Conservation (phyloP, 1,140 invertebrate species). For the Anoplophora glabripennis region DNA sequence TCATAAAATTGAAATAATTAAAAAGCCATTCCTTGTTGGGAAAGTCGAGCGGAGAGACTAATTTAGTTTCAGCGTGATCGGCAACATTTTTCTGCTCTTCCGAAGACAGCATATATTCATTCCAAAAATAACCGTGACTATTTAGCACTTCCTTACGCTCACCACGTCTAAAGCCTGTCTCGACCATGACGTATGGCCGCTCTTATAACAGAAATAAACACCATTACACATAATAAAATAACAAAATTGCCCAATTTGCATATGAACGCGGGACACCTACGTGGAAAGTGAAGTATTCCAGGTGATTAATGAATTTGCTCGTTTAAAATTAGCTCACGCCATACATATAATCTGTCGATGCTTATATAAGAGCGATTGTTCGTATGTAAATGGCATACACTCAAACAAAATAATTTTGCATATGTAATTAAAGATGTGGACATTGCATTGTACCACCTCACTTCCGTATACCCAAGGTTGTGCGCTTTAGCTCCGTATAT, state of each 20-base stretch:
- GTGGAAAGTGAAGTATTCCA: neutral
- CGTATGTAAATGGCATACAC: constrained; percentile 2
- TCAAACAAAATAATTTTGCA: constrained; percentile 11
- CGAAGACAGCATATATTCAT: too few relatives aligned
- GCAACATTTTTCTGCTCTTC: too few relatives aligned
- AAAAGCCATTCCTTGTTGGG: too few relatives aligned
- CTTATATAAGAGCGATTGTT: constrained; percentile 10
- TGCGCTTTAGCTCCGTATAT: neutral
- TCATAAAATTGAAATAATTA: too few relatives aligned
- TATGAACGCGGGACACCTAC: constrained; percentile 5
- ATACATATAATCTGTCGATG: neutral
- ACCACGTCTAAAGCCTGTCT: too few relatives aligned
- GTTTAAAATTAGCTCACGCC: neutral
- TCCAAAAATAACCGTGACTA: too few relatives aligned
- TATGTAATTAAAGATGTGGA: constrained; percentile 8
- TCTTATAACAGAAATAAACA: too few relatives aligned
- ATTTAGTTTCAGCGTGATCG: too few relatives aligned
- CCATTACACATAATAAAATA: neutral
- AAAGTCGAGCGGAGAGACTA: too few relatives aligned
- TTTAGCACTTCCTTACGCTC: too few relatives aligned
- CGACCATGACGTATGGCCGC: too few relatives aligned
- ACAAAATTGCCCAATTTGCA: neutral
- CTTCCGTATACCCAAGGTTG: constrained; percentile 7
- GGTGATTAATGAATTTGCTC: neutral
- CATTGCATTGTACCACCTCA: constrained; percentile 5